Evolutionary conservation across 2,888 invertebrate species (phyloP), one percentile per base, ranked within the genome.

Genomic region (Penaeus monodon): DNA sequence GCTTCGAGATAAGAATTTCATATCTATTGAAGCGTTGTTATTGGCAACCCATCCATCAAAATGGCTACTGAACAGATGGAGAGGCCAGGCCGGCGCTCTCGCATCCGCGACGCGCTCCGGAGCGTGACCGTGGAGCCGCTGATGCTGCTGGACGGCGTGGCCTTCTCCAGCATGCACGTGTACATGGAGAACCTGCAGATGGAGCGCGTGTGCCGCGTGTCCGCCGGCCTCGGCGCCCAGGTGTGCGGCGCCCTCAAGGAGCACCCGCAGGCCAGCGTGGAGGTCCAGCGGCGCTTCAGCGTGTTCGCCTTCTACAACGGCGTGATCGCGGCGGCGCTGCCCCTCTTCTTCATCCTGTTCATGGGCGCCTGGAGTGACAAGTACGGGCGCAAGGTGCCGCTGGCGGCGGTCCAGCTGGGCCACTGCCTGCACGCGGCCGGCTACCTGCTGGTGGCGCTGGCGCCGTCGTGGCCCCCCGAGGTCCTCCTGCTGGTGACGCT

Each of bases 301-400:
- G 85, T 89, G 4, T 89, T 89, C 64, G 81, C 84, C 22, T 80
- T 89, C 77, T 89, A 87, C 76, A 86, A 89, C 65, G 87, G 89
- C 57, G 84, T 89, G 76, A 82, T 89, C 27, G 86, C 87, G 17
- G 86, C 89, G 22, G 86, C 84, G 6, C 90, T 91, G 29, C 91
- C 91, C 2, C 90, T 91, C 8, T 64, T 91, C 38, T 91, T 90
- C 76, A 89, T 91, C 73, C 85, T 91, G 3, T 91, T 91, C 84
- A 88, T 91, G 49, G 91, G 91, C n/a, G 90, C 91, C 10, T 91
- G 91, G 91, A 89, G 90, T 63, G 91, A 91, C 82, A 90, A 91
- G 33, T 91, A 91, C 79, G 91, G 91, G 22, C 73, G 90, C 20
- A 91, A 91, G 82, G 80, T 91, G 1, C 91, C 91, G 0, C 88